Evolutionary conservation across 2,888 invertebrate species (phyloP).

Genomic region (Platycheirus albimanus): DNA sequence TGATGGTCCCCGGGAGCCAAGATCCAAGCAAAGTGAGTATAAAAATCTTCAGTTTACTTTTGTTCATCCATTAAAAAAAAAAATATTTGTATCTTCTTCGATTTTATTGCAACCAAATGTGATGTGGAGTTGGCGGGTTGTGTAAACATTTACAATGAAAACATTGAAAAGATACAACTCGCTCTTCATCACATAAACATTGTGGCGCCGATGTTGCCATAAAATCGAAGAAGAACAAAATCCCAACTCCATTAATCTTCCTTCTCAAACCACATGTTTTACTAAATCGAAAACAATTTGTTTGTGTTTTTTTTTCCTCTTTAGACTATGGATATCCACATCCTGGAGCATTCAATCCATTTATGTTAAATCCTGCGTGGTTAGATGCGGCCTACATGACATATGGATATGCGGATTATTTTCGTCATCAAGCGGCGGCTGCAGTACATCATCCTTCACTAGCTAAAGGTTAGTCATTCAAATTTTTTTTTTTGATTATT

Average conservation of each 20-base stretch:
- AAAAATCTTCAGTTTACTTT: too few relatives aligned
- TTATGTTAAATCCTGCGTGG: slow-evolving; percentile 92
- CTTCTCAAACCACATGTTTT: slow-evolving; percentile 51
- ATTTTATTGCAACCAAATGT: slow-evolving; percentile 73
- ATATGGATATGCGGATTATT: slow-evolving; percentile 89
- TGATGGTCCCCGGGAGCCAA: slow-evolving; percentile 98
- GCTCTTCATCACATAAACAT: slow-evolving; percentile 38
- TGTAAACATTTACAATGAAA: slow-evolving; percentile 45
- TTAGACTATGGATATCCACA: slow-evolving; percentile 92
- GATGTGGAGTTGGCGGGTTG: slow-evolving; percentile 38
- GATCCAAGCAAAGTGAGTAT: slow-evolving; percentile 97
- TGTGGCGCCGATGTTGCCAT: slow-evolving; percentile 72
- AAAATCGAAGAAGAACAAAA: slow-evolving; percentile 59
- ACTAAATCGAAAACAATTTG: slow-evolving; percentile 40
- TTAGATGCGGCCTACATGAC: slow-evolving; percentile 92
- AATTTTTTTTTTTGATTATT: neutral
- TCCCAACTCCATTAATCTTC: slow-evolving; percentile 19
- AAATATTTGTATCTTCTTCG: slow-evolving; percentile 27
- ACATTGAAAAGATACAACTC: slow-evolving; percentile 10
- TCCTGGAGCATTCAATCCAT: slow-evolving; percentile 90
- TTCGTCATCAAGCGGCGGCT: slow-evolving; percentile 84
- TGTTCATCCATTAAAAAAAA: too few relatives aligned
- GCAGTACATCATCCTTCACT: slow-evolving; percentile 84
- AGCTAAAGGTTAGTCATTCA: slow-evolving; percentile 85
- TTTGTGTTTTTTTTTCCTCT: slow-evolving; percentile 77